These are phyloP conservation scores for Scaptomyza polygonia DNA, from an alignment of 2,888 invertebrate genomes.

Conservation along the genomic window DNA sequence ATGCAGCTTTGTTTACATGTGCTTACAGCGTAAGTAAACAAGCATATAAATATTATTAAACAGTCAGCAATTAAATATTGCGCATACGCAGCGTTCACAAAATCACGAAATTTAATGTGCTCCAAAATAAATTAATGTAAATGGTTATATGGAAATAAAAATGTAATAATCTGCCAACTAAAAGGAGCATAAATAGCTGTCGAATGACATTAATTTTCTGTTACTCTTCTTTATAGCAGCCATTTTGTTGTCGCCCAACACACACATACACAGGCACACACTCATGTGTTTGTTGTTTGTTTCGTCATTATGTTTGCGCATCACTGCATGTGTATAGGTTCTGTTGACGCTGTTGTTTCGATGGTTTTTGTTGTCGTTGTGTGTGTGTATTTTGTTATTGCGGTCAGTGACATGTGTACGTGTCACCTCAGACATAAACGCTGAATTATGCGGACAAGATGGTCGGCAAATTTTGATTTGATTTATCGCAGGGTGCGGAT, in stretches of 20 bases:
- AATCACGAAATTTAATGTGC: conserved; percentile 20
- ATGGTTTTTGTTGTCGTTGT: conserved; percentile 20
- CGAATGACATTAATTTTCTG: conserved; percentile 67
- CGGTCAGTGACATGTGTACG: conserved; percentile 73
- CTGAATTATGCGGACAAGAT: conserved; percentile 70
- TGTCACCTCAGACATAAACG: conserved; percentile 56
- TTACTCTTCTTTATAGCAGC: conserved; percentile 56
- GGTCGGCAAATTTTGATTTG: conserved; percentile 59
- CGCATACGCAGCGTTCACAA: conserved; percentile 54
- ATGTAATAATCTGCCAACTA: conserved; percentile 74
- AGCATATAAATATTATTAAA: conserved; percentile 27
- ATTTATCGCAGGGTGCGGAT: conserved; percentile 58
- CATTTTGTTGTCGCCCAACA: conserved; percentile 35
- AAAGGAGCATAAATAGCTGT: conserved; percentile 71
- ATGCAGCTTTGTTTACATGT: neutral
- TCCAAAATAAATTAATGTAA: conserved; percentile 37
- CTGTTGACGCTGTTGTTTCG: conserved; percentile 26
- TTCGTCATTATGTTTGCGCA: conserved; percentile 33
- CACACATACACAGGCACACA: conserved; percentile 4
- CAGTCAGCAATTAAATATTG: conserved; percentile 51
- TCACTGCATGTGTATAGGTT: conserved; percentile 18
- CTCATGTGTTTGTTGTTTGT: conserved; percentile 25
- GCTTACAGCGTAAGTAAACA: neutral
- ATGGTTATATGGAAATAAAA: conserved; percentile 56
- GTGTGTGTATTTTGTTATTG: conserved; percentile 35